These are phyloP conservation scores for Nettapus auritus DNA, from an alignment of 2,113 vertebrate species.

Conservation along the genomic window DNA sequence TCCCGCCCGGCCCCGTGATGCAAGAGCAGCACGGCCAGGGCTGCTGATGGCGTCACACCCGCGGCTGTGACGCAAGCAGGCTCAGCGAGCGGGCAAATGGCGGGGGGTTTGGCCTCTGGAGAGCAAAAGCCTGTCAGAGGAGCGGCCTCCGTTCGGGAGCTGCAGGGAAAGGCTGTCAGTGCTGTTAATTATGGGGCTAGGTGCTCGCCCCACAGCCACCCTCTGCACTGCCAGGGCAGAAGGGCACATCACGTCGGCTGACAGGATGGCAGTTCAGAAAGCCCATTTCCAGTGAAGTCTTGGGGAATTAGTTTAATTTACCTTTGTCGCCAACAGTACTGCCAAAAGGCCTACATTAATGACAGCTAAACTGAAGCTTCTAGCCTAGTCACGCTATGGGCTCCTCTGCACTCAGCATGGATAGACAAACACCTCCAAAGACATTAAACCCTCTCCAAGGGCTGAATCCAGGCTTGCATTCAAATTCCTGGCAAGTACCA, in stretches of 20 bases:
- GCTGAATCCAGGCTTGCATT: neutral
- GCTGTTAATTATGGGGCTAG: rapidly evolving
- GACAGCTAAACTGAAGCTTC: neutral
- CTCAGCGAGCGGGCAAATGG: rapidly evolving
- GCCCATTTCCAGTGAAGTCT: rapidly evolving
- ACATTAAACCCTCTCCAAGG: neutral
- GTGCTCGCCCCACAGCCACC: rapidly evolving
- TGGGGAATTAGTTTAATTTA: neutral
- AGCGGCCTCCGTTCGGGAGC: rapidly evolving
- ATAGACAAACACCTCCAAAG: neutral
- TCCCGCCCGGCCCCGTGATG: neutral
- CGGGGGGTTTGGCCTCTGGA: rapidly evolving
- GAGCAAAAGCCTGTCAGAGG: rapidly evolving
- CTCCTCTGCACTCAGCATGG: neutral
- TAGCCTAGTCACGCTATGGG: no score
- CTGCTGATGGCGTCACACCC: neutral
- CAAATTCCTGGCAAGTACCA: neutral
- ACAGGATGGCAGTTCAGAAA: neutral
- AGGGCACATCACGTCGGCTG: neutral
- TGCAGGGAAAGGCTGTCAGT: neutral
- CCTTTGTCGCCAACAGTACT: neutral
- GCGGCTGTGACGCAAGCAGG: neutral
- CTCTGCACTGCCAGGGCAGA: rapidly evolving
- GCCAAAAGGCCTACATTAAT: neutral
- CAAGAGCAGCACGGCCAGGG: neutral